Percentiles rank a stretch among this genome's conserved stretches.
Evolutionary conservation across 1,140 invertebrate genomes (phyloP).

Genomic region (Alviniconcha marisindica): DNA sequence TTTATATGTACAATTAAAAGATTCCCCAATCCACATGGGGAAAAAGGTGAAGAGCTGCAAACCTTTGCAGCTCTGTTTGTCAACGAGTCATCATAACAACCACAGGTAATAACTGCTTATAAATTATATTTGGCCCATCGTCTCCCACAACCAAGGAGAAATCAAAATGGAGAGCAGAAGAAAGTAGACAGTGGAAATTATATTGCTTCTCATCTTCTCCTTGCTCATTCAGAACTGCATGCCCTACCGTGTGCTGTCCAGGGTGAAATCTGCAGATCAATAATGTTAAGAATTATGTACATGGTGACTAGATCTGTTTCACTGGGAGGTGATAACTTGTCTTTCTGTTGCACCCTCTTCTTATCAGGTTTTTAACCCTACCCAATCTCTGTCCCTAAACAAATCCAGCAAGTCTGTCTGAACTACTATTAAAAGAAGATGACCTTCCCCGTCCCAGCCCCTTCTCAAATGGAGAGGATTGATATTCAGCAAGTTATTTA

Average conservation of each 20-base stretch:
- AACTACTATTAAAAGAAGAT: no score
- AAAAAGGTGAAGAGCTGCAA: background rate
- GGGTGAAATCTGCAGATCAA: background rate
- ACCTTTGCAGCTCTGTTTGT: background rate
- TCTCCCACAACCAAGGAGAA: constrained; percentile 34
- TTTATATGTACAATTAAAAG: background rate
- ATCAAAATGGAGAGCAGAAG: background rate
- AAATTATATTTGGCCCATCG: background rate
- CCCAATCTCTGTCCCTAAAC: no score
- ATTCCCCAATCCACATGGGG: background rate
- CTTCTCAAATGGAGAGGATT: no score
- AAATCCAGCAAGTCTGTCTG: no score
- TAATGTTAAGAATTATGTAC: constrained; percentile 13
- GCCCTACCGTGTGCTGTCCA: constrained; percentile 3
- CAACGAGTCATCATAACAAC: constrained; percentile 5
- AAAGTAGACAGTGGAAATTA: background rate
- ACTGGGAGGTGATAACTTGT: no score
- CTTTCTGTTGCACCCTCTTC: no score
- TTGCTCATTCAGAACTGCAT: background rate
- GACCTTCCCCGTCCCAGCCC: no score
- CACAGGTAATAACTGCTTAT: background rate
- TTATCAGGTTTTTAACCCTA: no score
- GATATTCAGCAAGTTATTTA: no score
- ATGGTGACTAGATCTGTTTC: constrained; percentile 29
- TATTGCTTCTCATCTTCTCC: background rate